phyloP scores from a whole-genome alignment of 2,888 invertebrate species.

The Drosophila prostipennis region DNA sequence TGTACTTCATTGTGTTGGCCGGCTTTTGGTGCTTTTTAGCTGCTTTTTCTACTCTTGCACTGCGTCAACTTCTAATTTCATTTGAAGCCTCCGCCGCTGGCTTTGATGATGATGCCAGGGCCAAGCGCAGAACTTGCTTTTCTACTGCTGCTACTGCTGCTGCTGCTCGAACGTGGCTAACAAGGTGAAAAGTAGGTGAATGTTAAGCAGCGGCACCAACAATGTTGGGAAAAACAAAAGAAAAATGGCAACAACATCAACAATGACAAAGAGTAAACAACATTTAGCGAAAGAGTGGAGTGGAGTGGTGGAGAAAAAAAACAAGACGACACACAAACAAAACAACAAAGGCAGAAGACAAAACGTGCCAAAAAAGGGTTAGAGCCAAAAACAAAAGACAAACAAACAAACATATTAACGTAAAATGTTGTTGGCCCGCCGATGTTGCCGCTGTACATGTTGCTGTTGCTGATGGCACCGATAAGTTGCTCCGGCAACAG shows the following conservation, averaged over 20 bases:
- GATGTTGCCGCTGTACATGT: constrained; percentile 27
- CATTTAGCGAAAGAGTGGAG: constrained; percentile 67
- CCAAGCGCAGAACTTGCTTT: constrained; percentile 60
- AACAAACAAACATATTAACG: constrained; percentile 71
- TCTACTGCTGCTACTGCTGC: background rate
- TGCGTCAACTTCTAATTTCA: constrained; percentile 79
- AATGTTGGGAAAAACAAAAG: constrained; percentile 62
- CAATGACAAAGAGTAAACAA: constrained; percentile 77
- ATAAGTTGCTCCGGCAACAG: constrained; percentile 44
- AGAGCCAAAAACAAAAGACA: constrained; percentile 62
- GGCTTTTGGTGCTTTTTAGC: constrained; percentile 32
- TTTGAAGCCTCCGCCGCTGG: constrained; percentile 64
- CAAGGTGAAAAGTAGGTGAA: constrained; percentile 32
- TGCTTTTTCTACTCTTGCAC: constrained; percentile 48
- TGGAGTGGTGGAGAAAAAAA: constrained; percentile 18
- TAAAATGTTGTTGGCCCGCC: constrained; percentile 50
- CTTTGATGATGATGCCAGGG: constrained; percentile 74
- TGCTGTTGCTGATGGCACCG: constrained; percentile 55
- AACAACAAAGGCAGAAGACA: constrained; percentile 26
- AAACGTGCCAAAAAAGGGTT: constrained; percentile 72
- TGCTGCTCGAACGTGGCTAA: constrained; percentile 55
- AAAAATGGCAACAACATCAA: constrained; percentile 64
- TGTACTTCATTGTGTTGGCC: constrained; percentile 42
- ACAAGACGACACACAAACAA: constrained; percentile 10
- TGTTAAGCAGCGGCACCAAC: constrained; percentile 42